phyloP scores from a whole-genome alignment of 1,140 invertebrate species.

The Agrypnia vestita region DNA sequence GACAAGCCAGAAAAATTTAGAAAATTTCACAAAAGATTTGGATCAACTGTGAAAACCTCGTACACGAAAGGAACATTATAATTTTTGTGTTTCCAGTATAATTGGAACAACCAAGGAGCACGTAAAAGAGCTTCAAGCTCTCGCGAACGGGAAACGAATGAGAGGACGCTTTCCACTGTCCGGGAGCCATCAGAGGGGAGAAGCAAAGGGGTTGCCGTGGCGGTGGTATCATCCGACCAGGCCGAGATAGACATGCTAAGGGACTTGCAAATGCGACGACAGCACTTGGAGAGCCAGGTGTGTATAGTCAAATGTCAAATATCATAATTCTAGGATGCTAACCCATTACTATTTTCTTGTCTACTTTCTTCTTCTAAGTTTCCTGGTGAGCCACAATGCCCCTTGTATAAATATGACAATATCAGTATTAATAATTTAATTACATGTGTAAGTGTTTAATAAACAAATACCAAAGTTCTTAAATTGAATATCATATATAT shows the following conservation, averaged over 20 bases:
- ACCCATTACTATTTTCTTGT: too few species aligned
- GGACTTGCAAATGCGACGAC: conserved; percentile 69
- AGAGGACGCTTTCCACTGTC: background rate
- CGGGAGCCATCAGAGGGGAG: conserved; percentile 52
- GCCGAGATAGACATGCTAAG: conserved; percentile 61
- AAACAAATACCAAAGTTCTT: too few species aligned
- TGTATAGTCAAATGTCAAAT: background rate
- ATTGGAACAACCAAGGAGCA: conserved; percentile 62
- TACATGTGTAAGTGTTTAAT: too few species aligned
- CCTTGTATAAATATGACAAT: too few species aligned
- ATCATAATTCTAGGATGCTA: too few species aligned
- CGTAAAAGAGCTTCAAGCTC: conserved; percentile 59
- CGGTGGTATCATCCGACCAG: conserved; percentile 32
- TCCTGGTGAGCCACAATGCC: too few species aligned
- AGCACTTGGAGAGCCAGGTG: conserved; percentile 71
- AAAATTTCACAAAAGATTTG: too few species aligned
- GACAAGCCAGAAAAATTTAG: too few species aligned
- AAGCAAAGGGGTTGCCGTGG: conserved; percentile 16
- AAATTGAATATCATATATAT: too few species aligned
- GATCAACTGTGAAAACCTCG: too few species aligned
- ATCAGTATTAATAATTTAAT: too few species aligned
- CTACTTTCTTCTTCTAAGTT: too few species aligned
- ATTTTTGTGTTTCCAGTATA: conserved; percentile 11
- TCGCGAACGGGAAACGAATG: conserved; percentile 63
- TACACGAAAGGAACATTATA: background rate